Base-by-base conservation (phyloP, 2,888 invertebrate genomes). In the Theretra japonica region DNA sequence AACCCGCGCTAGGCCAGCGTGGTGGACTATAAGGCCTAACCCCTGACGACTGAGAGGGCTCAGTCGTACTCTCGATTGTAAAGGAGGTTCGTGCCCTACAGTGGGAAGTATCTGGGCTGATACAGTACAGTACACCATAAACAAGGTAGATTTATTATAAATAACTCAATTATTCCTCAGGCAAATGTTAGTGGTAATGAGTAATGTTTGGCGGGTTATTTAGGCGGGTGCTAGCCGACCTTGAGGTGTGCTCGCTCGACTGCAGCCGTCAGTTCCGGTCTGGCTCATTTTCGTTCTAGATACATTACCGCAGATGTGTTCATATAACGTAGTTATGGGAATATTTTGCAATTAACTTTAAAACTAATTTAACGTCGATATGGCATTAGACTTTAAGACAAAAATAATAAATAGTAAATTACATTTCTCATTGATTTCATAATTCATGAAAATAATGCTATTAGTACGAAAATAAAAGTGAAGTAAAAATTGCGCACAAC, bases 191-290 rank as follows among this genome's bases (percentile, higher is more conserved):
- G 77, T 76, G 75, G 77, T 78, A 73, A 75, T 80, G 15, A 25
- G 28, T 30, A 21, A 57, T 77, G 77, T 78, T 78, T 82, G 76
- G 80, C 85, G 82, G 82, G 82, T 85, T 82, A 83, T 83, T 81
- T 81, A 86, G 85, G 84, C 80, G 85, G 86, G 83, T 83, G 80
- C 82, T 86, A 77, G 77, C 75, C 86, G 92, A 90, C 93, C 93
- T 93, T 93, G 91, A 85, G 81, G 76, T 75, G 75, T 76, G 78
- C 78, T 79, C 88, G 90, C 86, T 88, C 78, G 82, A 89, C 81
- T 91, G 90, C 89, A 86, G 85, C 72, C 83, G 79, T 74, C 78
- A 78, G 88, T 93, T 92, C 91, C 91, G 90, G 86, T 85, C 87
- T 82, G 85, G 83, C 85, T 86, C 84, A 82, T 88, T 88, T 86